phyloP scores from a whole-genome alignment of 2,113 vertebrate genomes.

The Python bivittatus region DNA sequence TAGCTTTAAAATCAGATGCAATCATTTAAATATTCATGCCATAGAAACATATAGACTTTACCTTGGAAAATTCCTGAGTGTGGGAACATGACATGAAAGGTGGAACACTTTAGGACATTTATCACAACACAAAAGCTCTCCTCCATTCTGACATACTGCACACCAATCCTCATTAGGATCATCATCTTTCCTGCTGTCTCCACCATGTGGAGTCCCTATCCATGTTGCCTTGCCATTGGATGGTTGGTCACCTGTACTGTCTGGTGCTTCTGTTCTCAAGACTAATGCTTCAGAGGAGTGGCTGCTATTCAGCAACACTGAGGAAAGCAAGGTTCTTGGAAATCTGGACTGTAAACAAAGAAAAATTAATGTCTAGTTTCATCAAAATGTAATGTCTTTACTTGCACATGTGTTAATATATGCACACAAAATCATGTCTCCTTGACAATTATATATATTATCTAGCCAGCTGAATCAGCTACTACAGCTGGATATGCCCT shows the following conservation, averaged over 20 bases:
- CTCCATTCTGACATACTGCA: constrained; percentile 83
- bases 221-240: constrained; percentile 67
- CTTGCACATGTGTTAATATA: not conserved
- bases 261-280: constrained; percentile 74
- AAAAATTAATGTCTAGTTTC: not conserved
- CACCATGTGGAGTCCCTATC: constrained; percentile 53
- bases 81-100: constrained; percentile 81
- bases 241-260: constrained; percentile 77
- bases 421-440: not conserved
- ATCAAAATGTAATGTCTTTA: not conserved
- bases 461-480: not conserved
- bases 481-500: not conserved
- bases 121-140: constrained; percentile 82
- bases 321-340: constrained; percentile 75
- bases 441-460: not conserved
- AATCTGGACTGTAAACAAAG: constrained; percentile 66
- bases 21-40: not conserved
- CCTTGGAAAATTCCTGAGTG: constrained; percentile 80
- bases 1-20: not conserved
- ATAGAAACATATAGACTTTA: constrained; percentile 45
- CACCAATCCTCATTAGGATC: constrained; percentile 87
- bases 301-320: constrained; percentile 72
- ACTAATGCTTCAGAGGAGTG: constrained; percentile 62
- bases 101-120: constrained; percentile 86
- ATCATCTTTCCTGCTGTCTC: constrained; percentile 78